Base-by-base conservation (phyloP, 2,797 vertebrate species). In the Erethizon dorsatum region DNA sequence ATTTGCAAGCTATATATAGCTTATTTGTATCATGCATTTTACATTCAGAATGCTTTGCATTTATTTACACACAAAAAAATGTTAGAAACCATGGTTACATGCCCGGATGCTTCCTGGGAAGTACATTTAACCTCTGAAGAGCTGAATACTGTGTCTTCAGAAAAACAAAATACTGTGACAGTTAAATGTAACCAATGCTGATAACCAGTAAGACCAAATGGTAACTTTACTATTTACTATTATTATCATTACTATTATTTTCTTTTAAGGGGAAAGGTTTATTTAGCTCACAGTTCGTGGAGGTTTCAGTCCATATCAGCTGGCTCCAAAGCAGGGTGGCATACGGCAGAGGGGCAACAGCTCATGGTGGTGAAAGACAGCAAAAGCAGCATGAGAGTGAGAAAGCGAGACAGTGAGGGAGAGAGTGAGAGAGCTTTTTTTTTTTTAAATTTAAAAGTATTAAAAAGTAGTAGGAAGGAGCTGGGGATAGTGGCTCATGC, bases 11-110 rank as follows among this genome's bases (percentile, higher is more conserved):
- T 83, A 24, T 17, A 33, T n/a, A 57, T 0, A 50, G 57, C 90
- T 41, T 91, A 31, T 54, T 26, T 94, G 31, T 45, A 12, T 82
- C 84, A 85, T 85, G 87, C 54, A 78, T 20, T 91, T 69, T 80
- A 90, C 2, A 75, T 57, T 92, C 14, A 61, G 37, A 90, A 90
- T 50, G 31, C 24, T 77, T 79, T 37, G 63, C 37, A 69, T 86
- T 83, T 65, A 73, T 82, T 93, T 86, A 82, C 24, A 88, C 33
- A 73, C 65, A 89, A 84, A 91, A 96, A 96, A 87, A 56, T 79
- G 12, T 88, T 83, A 83, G 78, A 87, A 95, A 80, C 3, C 0
- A 54, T 0, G 20, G n/a, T 13, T 83, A 83, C 47, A 67, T 90
- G 80, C 37, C n/a, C 67, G 88, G 14, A n/a, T 18, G 31, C 57